phyloP scores from a whole-genome alignment of 1,140 invertebrate genomes.

The Centruroides sculpturatus region DNA sequence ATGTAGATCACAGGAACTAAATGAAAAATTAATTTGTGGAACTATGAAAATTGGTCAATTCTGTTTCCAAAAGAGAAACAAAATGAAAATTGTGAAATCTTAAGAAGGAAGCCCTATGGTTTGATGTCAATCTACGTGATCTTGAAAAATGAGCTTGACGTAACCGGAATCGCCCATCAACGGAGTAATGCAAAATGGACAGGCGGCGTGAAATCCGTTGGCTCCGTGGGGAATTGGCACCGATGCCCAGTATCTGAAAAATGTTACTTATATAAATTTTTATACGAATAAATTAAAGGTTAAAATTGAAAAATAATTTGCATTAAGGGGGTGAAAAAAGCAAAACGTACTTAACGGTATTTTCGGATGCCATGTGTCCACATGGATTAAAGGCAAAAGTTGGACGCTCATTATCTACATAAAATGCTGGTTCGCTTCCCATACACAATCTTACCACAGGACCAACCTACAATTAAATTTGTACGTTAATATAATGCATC shows the following conservation, averaged over 20 bases:
- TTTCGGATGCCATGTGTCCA: conserved; percentile 95
- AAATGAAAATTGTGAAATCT: too few relatives aligned
- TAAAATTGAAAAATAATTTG: neutral
- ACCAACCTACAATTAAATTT: conserved; percentile 44
- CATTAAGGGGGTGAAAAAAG: neutral
- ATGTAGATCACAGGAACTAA: too few relatives aligned
- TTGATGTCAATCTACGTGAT: conserved; percentile 63
- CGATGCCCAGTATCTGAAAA: conserved; percentile 68
- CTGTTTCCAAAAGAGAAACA: too few relatives aligned
- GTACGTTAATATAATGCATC: too few relatives aligned
- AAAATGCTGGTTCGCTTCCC: conserved; percentile 92
- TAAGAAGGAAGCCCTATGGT: too few relatives aligned
- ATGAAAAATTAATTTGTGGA: too few relatives aligned
- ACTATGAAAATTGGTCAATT: too few relatives aligned
- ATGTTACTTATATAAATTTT: neutral
- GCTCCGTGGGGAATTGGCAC: conserved; percentile 96
- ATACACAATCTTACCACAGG: conserved; percentile 78
- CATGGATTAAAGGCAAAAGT: conserved; percentile 95
- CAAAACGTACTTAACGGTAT: conserved; percentile 71
- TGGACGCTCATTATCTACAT: conserved; percentile 75
- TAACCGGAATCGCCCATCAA: conserved; percentile 78
- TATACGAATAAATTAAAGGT: neutral
- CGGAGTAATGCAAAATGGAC: conserved; percentile 93
- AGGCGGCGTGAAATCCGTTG: conserved; percentile 93
- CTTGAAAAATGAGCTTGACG: conserved; percentile 94